phyloP scores from a whole-genome alignment of 2,888 invertebrate genomes.

The Drosophila hamatofila region DNA sequence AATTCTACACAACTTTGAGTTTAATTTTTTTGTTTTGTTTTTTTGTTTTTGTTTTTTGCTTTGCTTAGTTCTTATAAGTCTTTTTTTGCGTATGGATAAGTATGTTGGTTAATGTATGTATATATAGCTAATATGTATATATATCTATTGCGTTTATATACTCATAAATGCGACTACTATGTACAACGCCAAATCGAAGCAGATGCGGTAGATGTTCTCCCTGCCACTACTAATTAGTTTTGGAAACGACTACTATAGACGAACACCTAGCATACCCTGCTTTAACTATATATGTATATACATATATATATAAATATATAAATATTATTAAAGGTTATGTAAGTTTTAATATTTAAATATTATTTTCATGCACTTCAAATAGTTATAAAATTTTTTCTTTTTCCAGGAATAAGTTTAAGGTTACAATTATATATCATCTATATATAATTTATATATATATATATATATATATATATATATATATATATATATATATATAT shows the following conservation, averaged over 20 bases:
- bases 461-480: not conserved
- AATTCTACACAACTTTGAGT: constrained; percentile 75
- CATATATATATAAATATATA: not conserved
- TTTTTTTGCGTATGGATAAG: constrained; percentile 63
- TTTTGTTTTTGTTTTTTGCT: not conserved
- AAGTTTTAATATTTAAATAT: not conserved
- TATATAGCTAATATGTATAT: constrained; percentile 36
- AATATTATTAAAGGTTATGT: not conserved
- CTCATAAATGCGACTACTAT: constrained; percentile 57
- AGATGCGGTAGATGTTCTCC: not conserved
- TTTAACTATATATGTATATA: not conserved
- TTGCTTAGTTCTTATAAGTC: constrained; percentile 71
- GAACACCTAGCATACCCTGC: constrained; percentile 8
- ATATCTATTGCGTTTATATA: constrained; percentile 18
- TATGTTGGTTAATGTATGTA: constrained; percentile 36
- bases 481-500: constrained; percentile 8
- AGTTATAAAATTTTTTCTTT: not conserved
- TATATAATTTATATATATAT: not conserved
- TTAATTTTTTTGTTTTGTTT: constrained; percentile 40
- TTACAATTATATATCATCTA: not conserved
- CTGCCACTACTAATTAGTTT: not conserved
- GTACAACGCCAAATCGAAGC: constrained; percentile 50
- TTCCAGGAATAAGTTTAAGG: not conserved
- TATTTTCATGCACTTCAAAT: constrained; percentile 41
- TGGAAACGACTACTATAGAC: constrained; percentile 1